A percentile compares a stretch with the other conserved stretches of the same genome.
Conservation (phyloP, 2,797 vertebrate species). For the Anguilla pacifica region DNA sequence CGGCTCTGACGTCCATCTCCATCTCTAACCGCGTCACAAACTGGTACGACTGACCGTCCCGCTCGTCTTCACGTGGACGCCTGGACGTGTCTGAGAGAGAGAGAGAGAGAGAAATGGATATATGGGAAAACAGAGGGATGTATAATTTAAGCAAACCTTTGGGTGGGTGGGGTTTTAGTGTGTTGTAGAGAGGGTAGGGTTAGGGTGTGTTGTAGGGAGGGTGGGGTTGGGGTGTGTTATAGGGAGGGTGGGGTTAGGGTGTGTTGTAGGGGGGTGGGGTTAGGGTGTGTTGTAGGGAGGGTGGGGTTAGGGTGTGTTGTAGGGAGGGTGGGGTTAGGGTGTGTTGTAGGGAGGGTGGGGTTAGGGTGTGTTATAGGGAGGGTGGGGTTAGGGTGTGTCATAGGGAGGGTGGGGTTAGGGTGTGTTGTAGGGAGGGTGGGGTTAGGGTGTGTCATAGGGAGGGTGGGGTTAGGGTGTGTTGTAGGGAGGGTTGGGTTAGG, state of each 20-base stretch:
- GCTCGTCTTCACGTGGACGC: constrained; percentile 90
- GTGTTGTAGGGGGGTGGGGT: too few relatives aligned
- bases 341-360: neutral
- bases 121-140: neutral
- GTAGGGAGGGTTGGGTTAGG: neutral
- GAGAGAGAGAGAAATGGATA: neutral
- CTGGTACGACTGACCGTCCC: constrained; percentile 89
- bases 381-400: neutral
- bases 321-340: too few relatives aligned
- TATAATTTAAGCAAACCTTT: neutral
- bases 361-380: neutral
- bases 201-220: neutral
- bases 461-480: neutral
- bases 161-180: neutral
- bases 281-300: neutral
- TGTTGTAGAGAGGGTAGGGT: too few relatives aligned
- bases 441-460: neutral
- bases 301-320: neutral
- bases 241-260: too few relatives aligned
- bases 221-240: too few relatives aligned
- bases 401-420: neutral
- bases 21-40: constrained; percentile 91
- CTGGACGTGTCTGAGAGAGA: constrained; percentile 85
- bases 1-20: constrained; percentile 90
- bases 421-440: neutral